A percentile compares a stretch with the other conserved stretches of the same genome.
Conservation (phyloP, 2,797 vertebrate species). For the Cossypha caffra region DNA sequence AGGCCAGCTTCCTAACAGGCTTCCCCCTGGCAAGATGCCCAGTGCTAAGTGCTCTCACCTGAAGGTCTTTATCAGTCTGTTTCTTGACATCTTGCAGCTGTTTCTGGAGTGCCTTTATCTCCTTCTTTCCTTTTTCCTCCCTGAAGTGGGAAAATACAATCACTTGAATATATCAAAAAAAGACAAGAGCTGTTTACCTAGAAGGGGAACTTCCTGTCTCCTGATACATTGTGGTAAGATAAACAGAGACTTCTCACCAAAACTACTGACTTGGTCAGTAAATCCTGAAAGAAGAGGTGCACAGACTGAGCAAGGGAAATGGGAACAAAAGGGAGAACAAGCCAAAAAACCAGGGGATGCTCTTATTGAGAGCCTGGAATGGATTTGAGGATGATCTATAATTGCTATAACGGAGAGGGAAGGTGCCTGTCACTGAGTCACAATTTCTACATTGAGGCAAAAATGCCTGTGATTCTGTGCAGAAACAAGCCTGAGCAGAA, state of each 20-base stretch:
- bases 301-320: background rate
- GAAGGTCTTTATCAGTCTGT: slow-evolving; percentile 74
- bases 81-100: slow-evolving; percentile 77
- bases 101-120: slow-evolving; percentile 75
- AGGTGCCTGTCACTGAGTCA: background rate
- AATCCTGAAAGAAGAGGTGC: background rate
- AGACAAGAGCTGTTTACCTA: background rate
- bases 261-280: background rate
- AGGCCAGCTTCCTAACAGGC: background rate
- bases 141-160: slow-evolving; percentile 51
- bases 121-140: slow-evolving; percentile 77
- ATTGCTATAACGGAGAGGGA: background rate
- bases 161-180: background rate
- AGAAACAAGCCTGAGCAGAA: background rate
- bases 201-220: background rate
- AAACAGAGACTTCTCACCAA: background rate
- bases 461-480: background rate
- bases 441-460: background rate
- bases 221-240: background rate
- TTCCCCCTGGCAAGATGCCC: background rate
- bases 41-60: slow-evolving; percentile 74
- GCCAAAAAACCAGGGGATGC: background rate
- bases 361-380: background rate
- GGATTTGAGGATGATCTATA: background rate
- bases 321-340: background rate